A percentile compares a stretch with the other conserved stretches of the same genome.
Evolutionary conservation across 1,140 invertebrate species (phyloP).

Genomic region (Neodiprion lecontei): DNA sequence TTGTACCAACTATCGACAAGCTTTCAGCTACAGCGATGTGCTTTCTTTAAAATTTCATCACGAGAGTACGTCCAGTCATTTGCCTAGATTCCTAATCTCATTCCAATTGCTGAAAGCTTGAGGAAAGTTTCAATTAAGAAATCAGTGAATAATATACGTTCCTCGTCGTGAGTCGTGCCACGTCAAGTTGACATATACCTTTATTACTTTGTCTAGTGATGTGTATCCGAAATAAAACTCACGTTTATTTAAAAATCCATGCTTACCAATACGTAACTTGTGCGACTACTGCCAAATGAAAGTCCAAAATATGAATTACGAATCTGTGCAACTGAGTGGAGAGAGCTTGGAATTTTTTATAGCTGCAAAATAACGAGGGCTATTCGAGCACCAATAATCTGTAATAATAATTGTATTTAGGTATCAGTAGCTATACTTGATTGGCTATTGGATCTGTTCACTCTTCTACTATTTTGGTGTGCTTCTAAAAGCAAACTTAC

Average conservation of each 20-base stretch:
- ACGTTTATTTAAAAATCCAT: too few relatives aligned
- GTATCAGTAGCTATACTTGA: too few relatives aligned
- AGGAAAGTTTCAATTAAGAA: not conserved
- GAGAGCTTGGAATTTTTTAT: not conserved
- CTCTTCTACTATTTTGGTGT: too few relatives aligned
- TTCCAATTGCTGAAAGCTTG: conserved; percentile 2
- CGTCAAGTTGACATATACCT: not conserved
- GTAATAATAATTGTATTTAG: too few relatives aligned
- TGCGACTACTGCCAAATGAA: not conserved
- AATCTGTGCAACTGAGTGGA: not conserved
- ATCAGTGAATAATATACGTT: conserved; percentile 5
- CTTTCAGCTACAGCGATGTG: not conserved
- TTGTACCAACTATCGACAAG: conserved; percentile 2
- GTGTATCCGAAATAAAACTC: not conserved
- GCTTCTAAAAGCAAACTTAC: too few relatives aligned
- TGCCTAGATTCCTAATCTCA: not conserved
- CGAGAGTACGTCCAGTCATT: not conserved
- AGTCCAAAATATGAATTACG: not conserved
- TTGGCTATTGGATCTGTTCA: too few relatives aligned
- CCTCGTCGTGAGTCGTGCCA: not conserved
- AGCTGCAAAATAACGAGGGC: not conserved
- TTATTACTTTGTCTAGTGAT: not conserved
- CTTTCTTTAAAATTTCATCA: not conserved
- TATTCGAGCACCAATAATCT: not conserved
- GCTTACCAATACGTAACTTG: too few relatives aligned